Conservation (phyloP, 2,113 vertebrate species). For the Fukomys damarensis region DNA sequence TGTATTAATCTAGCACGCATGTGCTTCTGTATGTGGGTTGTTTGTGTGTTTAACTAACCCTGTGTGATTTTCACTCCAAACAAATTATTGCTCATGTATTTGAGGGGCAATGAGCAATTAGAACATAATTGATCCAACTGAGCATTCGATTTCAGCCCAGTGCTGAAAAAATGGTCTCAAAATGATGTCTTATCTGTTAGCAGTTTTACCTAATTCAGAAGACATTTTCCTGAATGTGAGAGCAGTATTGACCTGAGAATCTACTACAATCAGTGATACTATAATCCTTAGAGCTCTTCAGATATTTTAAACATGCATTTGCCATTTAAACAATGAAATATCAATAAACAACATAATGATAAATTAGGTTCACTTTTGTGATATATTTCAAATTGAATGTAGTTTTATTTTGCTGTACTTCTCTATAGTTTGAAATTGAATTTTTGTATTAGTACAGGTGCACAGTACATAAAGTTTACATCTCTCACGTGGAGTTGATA, state of each 20-base stretch:
- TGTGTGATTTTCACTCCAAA: slow-evolving; percentile 64
- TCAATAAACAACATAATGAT: not conserved
- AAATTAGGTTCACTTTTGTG: not conserved
- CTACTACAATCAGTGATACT: not conserved
- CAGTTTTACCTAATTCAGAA: slow-evolving; percentile 63
- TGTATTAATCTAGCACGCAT: not conserved
- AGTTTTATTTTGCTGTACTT: not conserved
- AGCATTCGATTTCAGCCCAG: slow-evolving; percentile 50
- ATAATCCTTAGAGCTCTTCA: not conserved
- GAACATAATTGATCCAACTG: slow-evolving; percentile 66
- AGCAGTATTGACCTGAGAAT: slow-evolving; percentile 16
- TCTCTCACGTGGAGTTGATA: not conserved
- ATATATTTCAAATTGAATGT: not conserved
- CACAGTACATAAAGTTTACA: not conserved
- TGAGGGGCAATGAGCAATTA: slow-evolving; percentile 72
- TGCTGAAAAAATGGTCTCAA: slow-evolving; percentile 54
- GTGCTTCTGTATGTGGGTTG: not conserved
- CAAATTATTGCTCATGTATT: slow-evolving; percentile 70
- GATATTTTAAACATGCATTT: not conserved
- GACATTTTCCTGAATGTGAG: slow-evolving; percentile 29
- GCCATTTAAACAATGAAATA: not conserved
- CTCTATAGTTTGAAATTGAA: not conserved
- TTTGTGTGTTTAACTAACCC: slow-evolving; percentile 39
- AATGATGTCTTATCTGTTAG: slow-evolving; percentile 68
- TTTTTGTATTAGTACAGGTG: not conserved